These are phyloP conservation scores for Hydriomena furcata DNA, from an alignment of 2,888 invertebrate species.

Conservation along the genomic window DNA sequence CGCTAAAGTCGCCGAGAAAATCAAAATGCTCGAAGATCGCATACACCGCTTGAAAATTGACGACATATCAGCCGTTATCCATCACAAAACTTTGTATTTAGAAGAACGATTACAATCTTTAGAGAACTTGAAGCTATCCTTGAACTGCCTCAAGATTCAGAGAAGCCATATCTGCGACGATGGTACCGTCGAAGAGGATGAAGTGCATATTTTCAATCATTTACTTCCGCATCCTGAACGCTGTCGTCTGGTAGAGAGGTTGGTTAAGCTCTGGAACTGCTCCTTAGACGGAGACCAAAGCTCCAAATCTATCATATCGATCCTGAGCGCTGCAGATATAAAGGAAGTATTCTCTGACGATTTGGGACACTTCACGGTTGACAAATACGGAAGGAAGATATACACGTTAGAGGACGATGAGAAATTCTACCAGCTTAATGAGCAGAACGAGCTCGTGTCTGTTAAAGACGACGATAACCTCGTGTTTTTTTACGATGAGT, in stretches of 20 bases:
- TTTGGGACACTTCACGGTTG: slow-evolving; percentile 41
- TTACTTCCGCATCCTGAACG: slow-evolving; percentile 43
- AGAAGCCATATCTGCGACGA: slow-evolving; percentile 4
- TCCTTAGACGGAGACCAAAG: slow-evolving; percentile 29
- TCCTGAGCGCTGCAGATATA: slow-evolving; percentile 41
- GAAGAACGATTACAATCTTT: slow-evolving; percentile 45
- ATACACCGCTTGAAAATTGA: slow-evolving; percentile 36
- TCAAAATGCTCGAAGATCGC: slow-evolving; percentile 40
- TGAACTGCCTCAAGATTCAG: slow-evolving; percentile 34
- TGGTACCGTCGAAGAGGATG: slow-evolving; percentile 5
- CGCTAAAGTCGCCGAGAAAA: slow-evolving; percentile 39
- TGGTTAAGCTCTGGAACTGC: slow-evolving; percentile 43
- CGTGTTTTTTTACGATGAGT: slow-evolving; percentile 49
- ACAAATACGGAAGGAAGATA: slow-evolving; percentile 47
- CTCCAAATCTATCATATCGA: slow-evolving; percentile 44
- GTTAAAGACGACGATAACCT: slow-evolving; percentile 41
- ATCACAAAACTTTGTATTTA: slow-evolving; percentile 48
- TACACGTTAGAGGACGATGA: slow-evolving; percentile 34
- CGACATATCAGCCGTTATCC: slow-evolving; percentile 38
- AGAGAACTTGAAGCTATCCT: slow-evolving; percentile 42
- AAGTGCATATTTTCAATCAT: slow-evolving; percentile 46
- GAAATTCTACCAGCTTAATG: slow-evolving; percentile 44
- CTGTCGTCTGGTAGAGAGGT: slow-evolving; percentile 42
- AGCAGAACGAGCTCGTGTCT: slow-evolving; percentile 37
- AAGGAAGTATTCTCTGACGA: slow-evolving; percentile 44